These are phyloP conservation scores for Oxystoma pomonae DNA, from an alignment of 2,888 invertebrate species.

Conservation along the genomic window DNA sequence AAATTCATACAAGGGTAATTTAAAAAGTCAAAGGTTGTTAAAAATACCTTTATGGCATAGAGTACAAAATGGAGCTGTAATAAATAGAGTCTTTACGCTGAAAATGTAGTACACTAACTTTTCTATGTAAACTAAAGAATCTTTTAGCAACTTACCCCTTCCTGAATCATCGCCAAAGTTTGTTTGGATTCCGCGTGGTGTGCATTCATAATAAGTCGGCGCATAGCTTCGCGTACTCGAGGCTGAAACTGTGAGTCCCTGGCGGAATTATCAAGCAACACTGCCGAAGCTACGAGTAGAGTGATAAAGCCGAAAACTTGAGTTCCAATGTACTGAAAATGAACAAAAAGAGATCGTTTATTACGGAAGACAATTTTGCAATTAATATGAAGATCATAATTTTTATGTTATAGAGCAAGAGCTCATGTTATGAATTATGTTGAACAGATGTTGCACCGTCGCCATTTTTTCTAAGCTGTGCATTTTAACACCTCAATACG, in stretches of 20 bases:
- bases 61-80: neutral
- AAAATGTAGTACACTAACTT: neutral
- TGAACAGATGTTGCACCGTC: too few relatives aligned
- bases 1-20: too few relatives aligned
- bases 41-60: too few relatives aligned
- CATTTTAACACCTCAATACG: too few relatives aligned
- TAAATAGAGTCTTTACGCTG: neutral
- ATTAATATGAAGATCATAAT: too few relatives aligned
- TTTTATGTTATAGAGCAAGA: too few relatives aligned
- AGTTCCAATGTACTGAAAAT: conserved; percentile 66
- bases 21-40: too few relatives aligned
- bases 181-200: conserved; percentile 64
- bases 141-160: conserved; percentile 62
- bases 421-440: too few relatives aligned
- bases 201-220: conserved; percentile 71
- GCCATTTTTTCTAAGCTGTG: too few relatives aligned
- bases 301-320: conserved; percentile 69
- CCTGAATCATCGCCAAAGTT: conserved; percentile 76
- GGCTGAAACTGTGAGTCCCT: conserved; percentile 78
- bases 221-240: conserved; percentile 65
- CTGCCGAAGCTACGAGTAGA: conserved; percentile 69
- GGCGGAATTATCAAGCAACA: conserved; percentile 75
- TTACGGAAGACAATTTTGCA: too few relatives aligned
- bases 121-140: too few relatives aligned
- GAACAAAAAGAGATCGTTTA: too few relatives aligned